Percentiles rank a stretch among this genome's conserved stretches.
Evolutionary conservation across 2,888 invertebrate species (phyloP).

Genomic region (Terebella lapidaria): DNA sequence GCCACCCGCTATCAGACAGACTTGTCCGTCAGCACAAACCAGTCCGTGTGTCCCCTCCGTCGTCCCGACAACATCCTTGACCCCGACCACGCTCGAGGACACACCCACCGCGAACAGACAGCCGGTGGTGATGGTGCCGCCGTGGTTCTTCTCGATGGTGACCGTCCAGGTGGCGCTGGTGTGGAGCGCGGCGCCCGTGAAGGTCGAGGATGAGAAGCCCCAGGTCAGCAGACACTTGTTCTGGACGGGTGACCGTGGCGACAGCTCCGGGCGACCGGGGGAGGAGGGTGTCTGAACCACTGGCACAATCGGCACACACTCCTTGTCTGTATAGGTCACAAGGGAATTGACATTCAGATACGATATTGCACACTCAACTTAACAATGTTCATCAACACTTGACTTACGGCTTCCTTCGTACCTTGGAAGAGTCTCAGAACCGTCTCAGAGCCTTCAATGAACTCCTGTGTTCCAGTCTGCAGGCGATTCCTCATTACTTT

Average conservation of each 20-base stretch:
- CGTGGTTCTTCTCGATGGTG: conserved; percentile 39
- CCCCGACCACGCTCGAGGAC: conserved; percentile 31
- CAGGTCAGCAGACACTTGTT: conserved; percentile 46
- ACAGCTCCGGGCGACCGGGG: conserved; percentile 18
- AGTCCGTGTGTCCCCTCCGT: conserved; percentile 36
- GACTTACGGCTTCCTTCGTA: too few species aligned
- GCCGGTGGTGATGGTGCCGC: conserved; percentile 36
- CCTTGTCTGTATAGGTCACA: background rate
- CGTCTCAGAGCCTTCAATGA: background rate
- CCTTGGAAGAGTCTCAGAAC: background rate
- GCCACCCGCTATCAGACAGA: conserved; percentile 34
- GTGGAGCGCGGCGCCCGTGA: conserved; percentile 38
- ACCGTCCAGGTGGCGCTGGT: conserved; percentile 39
- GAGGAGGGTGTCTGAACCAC: conserved; percentile 15
- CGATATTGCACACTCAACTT: too few species aligned
- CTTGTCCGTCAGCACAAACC: conserved; percentile 35
- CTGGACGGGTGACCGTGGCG: conserved; percentile 26
- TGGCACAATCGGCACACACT: conserved; percentile 14
- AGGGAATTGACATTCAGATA: too few species aligned
- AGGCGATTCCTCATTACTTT: background rate
- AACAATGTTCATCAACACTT: too few species aligned
- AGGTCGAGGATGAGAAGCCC: conserved; percentile 47
- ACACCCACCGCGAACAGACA: conserved; percentile 48
- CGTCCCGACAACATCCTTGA: conserved; percentile 44
- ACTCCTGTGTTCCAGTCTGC: background rate